Conservation (phyloP, 1,140 invertebrate species). For the Dinothrombium tinctorium region DNA sequence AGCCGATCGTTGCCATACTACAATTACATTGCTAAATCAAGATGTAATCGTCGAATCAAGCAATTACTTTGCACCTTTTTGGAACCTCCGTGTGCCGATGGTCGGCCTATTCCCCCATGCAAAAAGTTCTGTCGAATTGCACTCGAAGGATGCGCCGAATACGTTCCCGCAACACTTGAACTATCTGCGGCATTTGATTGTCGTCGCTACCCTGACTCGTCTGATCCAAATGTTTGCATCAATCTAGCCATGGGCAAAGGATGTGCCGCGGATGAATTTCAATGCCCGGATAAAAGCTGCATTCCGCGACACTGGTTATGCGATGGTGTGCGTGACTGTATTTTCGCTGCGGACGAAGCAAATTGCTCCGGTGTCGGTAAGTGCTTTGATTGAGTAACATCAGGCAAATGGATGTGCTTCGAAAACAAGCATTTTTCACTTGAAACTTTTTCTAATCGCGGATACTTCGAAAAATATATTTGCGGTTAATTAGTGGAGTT, state of each 20-base stretch:
- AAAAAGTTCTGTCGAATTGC: constrained; percentile 35
- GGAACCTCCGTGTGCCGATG: constrained; percentile 36
- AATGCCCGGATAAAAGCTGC: constrained; percentile 13
- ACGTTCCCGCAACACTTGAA: constrained; percentile 26
- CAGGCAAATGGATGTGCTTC: too few relatives aligned
- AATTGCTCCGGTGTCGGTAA: constrained; percentile 15
- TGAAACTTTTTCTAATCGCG: too few relatives aligned
- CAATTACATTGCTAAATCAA: constrained; percentile 29
- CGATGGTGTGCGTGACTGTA: constrained; percentile 15
- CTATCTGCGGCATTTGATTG: constrained; percentile 32
- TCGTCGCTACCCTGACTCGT: constrained; percentile 30
- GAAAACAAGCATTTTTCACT: too few relatives aligned
- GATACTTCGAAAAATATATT: too few relatives aligned
- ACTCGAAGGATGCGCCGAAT: constrained; percentile 32
- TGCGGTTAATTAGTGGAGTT: too few relatives aligned
- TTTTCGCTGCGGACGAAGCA: constrained; percentile 25
- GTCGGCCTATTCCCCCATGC: constrained; percentile 32
- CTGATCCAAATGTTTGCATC: constrained; percentile 21
- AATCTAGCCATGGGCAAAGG: constrained; percentile 21
- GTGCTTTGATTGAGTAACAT: too few relatives aligned
- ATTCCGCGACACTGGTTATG: constrained; percentile 9
- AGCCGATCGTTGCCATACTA: constrained; percentile 26
- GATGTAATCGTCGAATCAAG: constrained; percentile 32
- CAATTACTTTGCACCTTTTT: constrained; percentile 35
- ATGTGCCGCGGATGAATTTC: constrained; percentile 11